Conservation (phyloP, 1,140 invertebrate genomes). For the Drosophila saltans region DNA sequence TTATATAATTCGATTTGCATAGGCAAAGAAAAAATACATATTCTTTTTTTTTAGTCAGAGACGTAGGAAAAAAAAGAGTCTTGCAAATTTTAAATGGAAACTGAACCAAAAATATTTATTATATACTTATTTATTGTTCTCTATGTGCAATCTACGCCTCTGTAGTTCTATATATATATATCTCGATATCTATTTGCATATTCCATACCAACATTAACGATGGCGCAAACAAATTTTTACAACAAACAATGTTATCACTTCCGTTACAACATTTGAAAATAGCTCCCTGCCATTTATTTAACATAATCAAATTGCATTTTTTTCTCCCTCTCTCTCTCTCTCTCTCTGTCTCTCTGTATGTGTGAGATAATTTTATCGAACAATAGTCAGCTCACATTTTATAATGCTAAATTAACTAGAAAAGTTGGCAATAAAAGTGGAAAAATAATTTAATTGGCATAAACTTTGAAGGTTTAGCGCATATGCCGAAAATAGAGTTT, state of each 20-base stretch:
- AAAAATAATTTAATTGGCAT: neutral
- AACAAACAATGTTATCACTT: slow-evolving; percentile 48
- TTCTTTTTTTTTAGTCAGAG: no score
- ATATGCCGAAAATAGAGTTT: no score
- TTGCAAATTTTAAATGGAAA: no score
- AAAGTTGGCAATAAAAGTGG: neutral
- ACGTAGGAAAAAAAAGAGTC: no score
- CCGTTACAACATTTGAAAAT: slow-evolving; percentile 31
- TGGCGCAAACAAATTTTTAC: slow-evolving; percentile 50
- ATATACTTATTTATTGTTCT: no score
- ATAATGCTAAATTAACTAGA: slow-evolving; percentile 20
- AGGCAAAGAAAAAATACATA: no score
- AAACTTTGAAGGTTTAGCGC: neutral
- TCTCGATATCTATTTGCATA: slow-evolving; percentile 29
- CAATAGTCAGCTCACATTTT: neutral
- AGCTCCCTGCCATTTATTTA: slow-evolving; percentile 35
- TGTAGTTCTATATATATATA: slow-evolving; percentile 1
- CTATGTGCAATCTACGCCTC: neutral
- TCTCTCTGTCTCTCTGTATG: neutral
- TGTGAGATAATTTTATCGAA: slow-evolving; percentile 3
- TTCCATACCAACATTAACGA: slow-evolving; percentile 42
- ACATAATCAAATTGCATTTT: slow-evolving; percentile 32
- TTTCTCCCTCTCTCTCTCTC: no score
- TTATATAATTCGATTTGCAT: slow-evolving; percentile 65
- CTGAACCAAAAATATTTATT: no score